phyloP scores from a whole-genome alignment of 2,797 vertebrate species.

The Alfaro cultratus region DNA sequence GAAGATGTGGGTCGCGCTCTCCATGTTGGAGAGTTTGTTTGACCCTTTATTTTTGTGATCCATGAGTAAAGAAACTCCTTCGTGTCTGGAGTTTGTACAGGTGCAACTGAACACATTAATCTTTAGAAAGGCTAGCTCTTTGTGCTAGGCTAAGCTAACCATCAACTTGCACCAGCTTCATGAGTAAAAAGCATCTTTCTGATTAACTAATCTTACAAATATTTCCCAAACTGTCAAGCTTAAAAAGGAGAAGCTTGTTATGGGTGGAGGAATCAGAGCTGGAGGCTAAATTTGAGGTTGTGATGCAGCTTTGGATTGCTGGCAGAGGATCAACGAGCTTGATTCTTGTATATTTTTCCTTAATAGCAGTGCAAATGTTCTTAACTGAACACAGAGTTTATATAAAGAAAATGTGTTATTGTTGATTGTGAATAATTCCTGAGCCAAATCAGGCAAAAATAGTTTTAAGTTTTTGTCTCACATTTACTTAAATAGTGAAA shows the following conservation, averaged over 20 bases:
- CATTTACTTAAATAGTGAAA: constrained; percentile 55
- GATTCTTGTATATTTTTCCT: constrained; percentile 30
- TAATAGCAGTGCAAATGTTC: constrained; percentile 23
- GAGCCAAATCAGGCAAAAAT: constrained; percentile 32
- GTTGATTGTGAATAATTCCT: constrained; percentile 51
- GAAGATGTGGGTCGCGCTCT: neutral
- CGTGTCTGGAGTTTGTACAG: neutral
- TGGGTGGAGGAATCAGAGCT: constrained; percentile 27
- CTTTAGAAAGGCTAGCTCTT: neutral
- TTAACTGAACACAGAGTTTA: constrained; percentile 31
- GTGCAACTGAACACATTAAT: neutral
- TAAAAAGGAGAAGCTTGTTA: constrained; percentile 20
- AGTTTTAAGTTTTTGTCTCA: constrained; percentile 47
- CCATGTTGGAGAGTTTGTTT: too few relatives aligned
- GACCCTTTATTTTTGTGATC: neutral
- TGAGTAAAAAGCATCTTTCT: neutral
- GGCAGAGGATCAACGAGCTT: constrained; percentile 16
- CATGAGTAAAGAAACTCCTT: neutral
- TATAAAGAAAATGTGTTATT: constrained; percentile 41
- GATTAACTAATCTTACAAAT: neutral
- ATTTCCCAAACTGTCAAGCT: constrained; percentile 32
- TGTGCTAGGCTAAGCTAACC: neutral
- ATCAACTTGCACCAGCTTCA: neutral
- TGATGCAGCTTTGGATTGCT: neutral
- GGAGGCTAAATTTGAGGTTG: constrained; percentile 21